phyloP scores from a whole-genome alignment of 2,888 invertebrate genomes.

The Acanthosepion lycidas region DNA sequence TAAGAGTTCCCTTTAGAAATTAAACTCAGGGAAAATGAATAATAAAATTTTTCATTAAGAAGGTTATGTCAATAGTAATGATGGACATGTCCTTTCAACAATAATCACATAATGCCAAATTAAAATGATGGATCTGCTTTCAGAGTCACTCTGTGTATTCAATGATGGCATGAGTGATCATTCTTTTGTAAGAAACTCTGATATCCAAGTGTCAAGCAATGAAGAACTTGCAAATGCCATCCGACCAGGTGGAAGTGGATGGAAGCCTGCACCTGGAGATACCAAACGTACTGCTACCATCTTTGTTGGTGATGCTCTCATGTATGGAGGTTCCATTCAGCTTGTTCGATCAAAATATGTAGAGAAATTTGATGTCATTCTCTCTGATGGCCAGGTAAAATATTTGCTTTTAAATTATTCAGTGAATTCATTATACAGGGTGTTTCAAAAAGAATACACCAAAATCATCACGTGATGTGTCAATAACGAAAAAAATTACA shows the following conservation, averaged over 20 bases:
- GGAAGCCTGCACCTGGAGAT: slow-evolving; percentile 24
- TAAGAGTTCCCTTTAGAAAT: too few species aligned
- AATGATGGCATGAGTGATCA: slow-evolving; percentile 25
- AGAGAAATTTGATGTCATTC: slow-evolving; percentile 40
- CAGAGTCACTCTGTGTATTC: neutral
- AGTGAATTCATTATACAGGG: too few species aligned
- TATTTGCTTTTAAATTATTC: too few species aligned
- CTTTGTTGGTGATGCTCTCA: slow-evolving; percentile 41
- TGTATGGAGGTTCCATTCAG: neutral
- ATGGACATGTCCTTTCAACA: too few species aligned
- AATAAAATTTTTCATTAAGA: too few species aligned
- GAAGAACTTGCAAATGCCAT: neutral
- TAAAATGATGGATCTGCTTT: neutral
- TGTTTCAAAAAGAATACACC: too few species aligned
- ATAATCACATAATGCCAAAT: too few species aligned
- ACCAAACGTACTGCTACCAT: slow-evolving; percentile 39
- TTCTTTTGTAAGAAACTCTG: slow-evolving; percentile 33
- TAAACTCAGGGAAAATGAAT: too few species aligned
- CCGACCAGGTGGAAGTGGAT: slow-evolving; percentile 37
- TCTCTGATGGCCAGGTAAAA: slow-evolving; percentile 41
- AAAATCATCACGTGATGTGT: too few species aligned
- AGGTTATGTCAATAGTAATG: too few species aligned
- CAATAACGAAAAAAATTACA: too few species aligned
- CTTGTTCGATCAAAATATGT: slow-evolving; percentile 25
- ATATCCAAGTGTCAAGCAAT: slow-evolving; percentile 33